Conservation (phyloP, 1,140 invertebrate genomes). For the Sogatella furcifera region DNA sequence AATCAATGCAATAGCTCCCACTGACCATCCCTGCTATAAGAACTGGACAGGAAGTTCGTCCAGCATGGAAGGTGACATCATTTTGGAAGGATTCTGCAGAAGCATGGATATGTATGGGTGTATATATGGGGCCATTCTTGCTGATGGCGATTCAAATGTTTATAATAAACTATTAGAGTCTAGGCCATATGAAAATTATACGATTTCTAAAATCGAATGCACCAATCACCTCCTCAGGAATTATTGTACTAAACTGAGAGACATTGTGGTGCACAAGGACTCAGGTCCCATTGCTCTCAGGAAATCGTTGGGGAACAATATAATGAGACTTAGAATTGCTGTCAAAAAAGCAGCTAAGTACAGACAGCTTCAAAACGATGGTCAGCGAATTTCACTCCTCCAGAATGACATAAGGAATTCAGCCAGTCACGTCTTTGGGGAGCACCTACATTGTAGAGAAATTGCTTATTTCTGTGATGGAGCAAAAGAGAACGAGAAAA, state of each 20-base stretch:
- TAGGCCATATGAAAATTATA: conserved; percentile 17
- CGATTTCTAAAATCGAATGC: conserved; percentile 27
- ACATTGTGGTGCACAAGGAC: conserved; percentile 12
- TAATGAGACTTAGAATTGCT: background rate
- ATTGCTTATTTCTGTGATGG: too few relatives aligned
- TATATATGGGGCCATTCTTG: conserved; percentile 25
- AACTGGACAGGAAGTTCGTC: conserved; percentile 30
- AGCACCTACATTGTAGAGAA: too few relatives aligned
- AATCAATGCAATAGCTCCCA: background rate
- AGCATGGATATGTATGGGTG: conserved; percentile 26
- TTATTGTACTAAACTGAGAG: conserved; percentile 14
- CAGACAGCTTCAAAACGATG: background rate
- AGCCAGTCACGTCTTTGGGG: too few relatives aligned
- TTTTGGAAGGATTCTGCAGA: conserved; percentile 31
- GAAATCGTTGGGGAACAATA: background rate
- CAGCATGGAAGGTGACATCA: conserved; percentile 34
- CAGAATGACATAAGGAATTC: too few relatives aligned
- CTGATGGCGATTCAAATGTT: conserved; percentile 28
- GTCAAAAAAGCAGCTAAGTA: background rate
- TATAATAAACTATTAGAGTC: conserved; percentile 21
- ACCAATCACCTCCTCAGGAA: conserved; percentile 15
- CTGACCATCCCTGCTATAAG: conserved; percentile 10
- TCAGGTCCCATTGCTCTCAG: background rate
- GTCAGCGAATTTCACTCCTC: conserved; percentile 10
- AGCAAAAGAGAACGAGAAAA: background rate